These are phyloP conservation scores for Brachionichthys hirsutus DNA, from an alignment of 2,113 vertebrate species.

Conservation along the genomic window DNA sequence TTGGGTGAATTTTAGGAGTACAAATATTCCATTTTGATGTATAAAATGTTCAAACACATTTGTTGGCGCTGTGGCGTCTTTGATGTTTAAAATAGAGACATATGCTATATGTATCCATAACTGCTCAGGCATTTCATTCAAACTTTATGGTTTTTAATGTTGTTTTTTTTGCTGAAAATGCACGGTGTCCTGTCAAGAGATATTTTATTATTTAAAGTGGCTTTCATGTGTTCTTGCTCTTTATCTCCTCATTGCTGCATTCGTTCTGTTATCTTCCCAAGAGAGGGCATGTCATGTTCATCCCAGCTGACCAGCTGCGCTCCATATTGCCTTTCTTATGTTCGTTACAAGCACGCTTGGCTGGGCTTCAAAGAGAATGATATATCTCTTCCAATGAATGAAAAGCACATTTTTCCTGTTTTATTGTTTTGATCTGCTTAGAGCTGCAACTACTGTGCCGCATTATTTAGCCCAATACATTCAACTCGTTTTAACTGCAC, in stretches of 20 bases:
- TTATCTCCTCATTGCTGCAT: constrained; percentile 39
- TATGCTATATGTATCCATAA: constrained; percentile 10
- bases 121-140: too few relatives aligned
- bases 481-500: constrained; percentile 19
- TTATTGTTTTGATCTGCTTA: constrained; percentile 38
- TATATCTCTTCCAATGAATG: constrained; percentile 68
- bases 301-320: constrained; percentile 70
- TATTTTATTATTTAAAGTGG: constrained; percentile 46
- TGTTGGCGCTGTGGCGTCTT: constrained; percentile 20
- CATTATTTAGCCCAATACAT: constrained; percentile 18
- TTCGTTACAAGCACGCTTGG: constrained; percentile 60
- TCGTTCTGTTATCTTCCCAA: constrained; percentile 47
- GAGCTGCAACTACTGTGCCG: constrained; percentile 13
- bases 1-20: constrained; percentile 22
- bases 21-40: constrained; percentile 21
- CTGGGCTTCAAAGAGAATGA: constrained; percentile 73
- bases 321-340: constrained; percentile 71
- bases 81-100: constrained; percentile 25
- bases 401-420: constrained; percentile 44
- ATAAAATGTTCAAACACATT: constrained; percentile 23
- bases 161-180: constrained; percentile 32
- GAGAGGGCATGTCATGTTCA: constrained; percentile 64
- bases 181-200: constrained; percentile 6
- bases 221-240: constrained; percentile 59
- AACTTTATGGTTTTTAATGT: too few relatives aligned